Evolutionary conservation across 1,140 invertebrate genomes (phyloP), one percentile per base, ranked within the genome.

Genomic region (Panagrolaimus sp.): DNA sequence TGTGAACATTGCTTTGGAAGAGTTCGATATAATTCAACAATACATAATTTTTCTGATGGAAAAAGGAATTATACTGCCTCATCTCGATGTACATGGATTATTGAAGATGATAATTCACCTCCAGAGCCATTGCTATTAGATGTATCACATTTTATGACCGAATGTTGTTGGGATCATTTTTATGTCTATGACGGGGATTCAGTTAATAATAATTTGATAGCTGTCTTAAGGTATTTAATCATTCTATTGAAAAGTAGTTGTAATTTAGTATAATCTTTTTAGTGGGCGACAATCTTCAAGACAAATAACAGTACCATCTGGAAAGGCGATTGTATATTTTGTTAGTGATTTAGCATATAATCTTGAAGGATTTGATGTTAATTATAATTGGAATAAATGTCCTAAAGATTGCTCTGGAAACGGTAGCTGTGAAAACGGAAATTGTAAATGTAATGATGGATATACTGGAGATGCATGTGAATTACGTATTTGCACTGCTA

Each of bases 121-220:
- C 25, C 65, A 1, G 43, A 48, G 14, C 68, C 79, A 13, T 47
- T 82, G 1, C 63, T 76, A 25, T 68, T 81, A 14, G 57, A 67
- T 44, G 61, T 82, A 11, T 69, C 74, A 46, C 71, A 74, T 44
- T 82, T 82, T 57, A 66, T 70, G n/a, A 83, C 82, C 0, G 80
- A 82, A 71, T 83, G 82, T 65, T 78, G 80, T 53, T 83, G 82
- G 82, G 80, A 82, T 71, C 74, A 78, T 72, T 44, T 82, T 16
- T 79, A 83, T 53, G 74, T 82, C 62, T 83, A 83, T 65, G 80
- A 82, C 47, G 80, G 80, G 16, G 78, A 81, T 62, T 66, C 69
- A 42, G 78, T 81, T 53, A 72, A 77, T 67, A 72, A 72, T 16
- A 71, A 77, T 47, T 67, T 82, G 25, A 57, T 82, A 9, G 80